Conservation (phyloP, 2,888 invertebrate species). For the Stenotaenia linearis region DNA sequence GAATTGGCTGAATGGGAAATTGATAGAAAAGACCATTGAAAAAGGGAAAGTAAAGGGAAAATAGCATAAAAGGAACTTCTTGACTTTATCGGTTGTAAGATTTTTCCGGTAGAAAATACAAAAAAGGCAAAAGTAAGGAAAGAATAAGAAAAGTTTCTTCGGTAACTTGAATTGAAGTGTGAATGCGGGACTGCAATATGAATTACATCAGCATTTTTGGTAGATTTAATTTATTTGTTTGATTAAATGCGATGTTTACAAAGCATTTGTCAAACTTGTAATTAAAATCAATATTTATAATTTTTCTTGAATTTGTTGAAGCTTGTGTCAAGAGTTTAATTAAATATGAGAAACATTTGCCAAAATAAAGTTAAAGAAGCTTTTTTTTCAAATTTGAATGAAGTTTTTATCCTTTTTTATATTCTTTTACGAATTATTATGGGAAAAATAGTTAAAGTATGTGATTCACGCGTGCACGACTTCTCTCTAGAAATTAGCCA, state of each 20-base stretch:
- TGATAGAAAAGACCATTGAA: constrained; percentile 5
- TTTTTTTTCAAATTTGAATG: background rate
- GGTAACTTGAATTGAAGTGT: no score
- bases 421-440: background rate
- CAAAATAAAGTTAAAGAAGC: background rate
- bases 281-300: background rate
- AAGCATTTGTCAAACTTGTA: background rate
- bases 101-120: background rate
- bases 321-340: background rate
- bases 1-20: constrained; percentile 5
- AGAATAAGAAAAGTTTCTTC: background rate
- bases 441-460: background rate
- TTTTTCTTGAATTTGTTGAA: background rate
- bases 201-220: no score
- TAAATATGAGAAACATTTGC: background rate
- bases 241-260: background rate
- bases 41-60: background rate
- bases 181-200: no score
- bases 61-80: background rate
- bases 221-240: background rate
- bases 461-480: background rate
- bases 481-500: constrained; percentile 12
- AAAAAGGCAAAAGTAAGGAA: no score
- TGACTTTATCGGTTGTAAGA: background rate
- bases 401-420: background rate